These are phyloP conservation scores for Linepithema humile DNA, from an alignment of 1,140 invertebrate species.

Conservation along the genomic window DNA sequence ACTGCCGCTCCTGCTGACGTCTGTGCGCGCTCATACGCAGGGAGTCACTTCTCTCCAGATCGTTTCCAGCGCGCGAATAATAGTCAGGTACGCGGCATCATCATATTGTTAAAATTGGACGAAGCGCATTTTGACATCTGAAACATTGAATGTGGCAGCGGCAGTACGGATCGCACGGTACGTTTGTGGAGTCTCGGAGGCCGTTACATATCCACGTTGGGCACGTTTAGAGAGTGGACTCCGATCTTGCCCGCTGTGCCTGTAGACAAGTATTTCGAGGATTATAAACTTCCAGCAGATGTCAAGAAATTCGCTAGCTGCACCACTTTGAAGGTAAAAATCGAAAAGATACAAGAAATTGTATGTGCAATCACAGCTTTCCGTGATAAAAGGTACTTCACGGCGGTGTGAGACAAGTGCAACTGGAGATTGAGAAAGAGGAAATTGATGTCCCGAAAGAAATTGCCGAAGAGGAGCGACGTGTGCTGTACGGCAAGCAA, in stretches of 20 bases:
- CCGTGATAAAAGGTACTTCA: constrained; percentile 66
- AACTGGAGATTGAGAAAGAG: constrained; percentile 43
- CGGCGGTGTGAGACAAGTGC: constrained; percentile 59
- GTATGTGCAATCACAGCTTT: not conserved
- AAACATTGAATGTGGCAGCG: constrained; percentile 83
- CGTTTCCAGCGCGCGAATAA: constrained; percentile 81
- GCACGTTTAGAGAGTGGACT: constrained; percentile 86
- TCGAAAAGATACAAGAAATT: constrained; percentile 4
- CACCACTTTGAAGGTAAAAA: constrained; percentile 86
- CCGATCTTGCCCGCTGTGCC: constrained; percentile 83
- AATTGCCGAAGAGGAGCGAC: constrained; percentile 73
- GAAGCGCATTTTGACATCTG: not conserved
- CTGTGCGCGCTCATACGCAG: constrained; percentile 73
- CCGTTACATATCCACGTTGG: constrained; percentile 88
- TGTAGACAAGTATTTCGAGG: constrained; percentile 73
- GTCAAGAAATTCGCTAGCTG: constrained; percentile 87
- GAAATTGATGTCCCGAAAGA: constrained; percentile 55
- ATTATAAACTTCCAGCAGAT: constrained; percentile 87
- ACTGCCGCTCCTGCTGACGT: constrained; percentile 86
- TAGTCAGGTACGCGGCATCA: constrained; percentile 84
- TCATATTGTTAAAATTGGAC: not conserved
- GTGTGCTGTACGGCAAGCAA: constrained; percentile 81
- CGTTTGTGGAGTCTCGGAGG: constrained; percentile 89
- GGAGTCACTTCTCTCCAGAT: constrained; percentile 73
- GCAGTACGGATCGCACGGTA: constrained; percentile 89